phyloP scores from a whole-genome alignment of 2,888 invertebrate genomes.

The Aleiodes testaceus region DNA sequence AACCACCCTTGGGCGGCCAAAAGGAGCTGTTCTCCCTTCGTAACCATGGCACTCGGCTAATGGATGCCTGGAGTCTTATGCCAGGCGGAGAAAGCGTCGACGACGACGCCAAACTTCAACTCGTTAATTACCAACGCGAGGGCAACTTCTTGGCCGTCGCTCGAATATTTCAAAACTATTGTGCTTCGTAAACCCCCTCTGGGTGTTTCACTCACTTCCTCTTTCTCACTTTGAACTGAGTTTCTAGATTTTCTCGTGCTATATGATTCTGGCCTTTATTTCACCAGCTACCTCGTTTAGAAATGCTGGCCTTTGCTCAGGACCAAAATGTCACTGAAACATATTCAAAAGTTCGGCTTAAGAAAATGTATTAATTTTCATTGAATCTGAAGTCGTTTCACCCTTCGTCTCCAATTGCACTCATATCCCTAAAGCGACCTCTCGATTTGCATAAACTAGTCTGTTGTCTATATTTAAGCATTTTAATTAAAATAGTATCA shows the following conservation, averaged over 20 bases:
- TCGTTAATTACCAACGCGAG: slow-evolving; percentile 72
- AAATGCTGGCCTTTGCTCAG: slow-evolving; percentile 49
- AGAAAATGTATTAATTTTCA: too few species aligned
- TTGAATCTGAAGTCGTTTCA: too few species aligned
- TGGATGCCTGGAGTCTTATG: slow-evolving; percentile 64
- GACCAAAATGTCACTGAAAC: slow-evolving; percentile 63
- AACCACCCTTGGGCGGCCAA: slow-evolving; percentile 63
- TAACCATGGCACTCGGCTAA: slow-evolving; percentile 70
- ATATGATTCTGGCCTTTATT: slow-evolving; percentile 25
- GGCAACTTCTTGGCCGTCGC: slow-evolving; percentile 65
- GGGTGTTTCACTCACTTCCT: slow-evolving; percentile 54
- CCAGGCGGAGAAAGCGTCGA: slow-evolving; percentile 50
- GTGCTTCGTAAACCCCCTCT: slow-evolving; percentile 69
- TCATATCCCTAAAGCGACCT: slow-evolving; percentile 51
- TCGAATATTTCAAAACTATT: slow-evolving; percentile 74
- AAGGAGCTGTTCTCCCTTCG: slow-evolving; percentile 62
- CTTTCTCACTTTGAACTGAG: slow-evolving; percentile 44
- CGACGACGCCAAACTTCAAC: slow-evolving; percentile 72
- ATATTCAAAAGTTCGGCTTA: slow-evolving; percentile 54
- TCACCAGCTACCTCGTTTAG: slow-evolving; percentile 16
- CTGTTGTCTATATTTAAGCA: slow-evolving; percentile 67
- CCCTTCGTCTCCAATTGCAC: slow-evolving; percentile 9
- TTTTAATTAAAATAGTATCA: slow-evolving; percentile 48
- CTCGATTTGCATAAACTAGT: slow-evolving; percentile 25
- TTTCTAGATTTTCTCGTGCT: slow-evolving; percentile 24